Conservation (phyloP, 2,797 vertebrate species). For the Tinamus major region DNA sequence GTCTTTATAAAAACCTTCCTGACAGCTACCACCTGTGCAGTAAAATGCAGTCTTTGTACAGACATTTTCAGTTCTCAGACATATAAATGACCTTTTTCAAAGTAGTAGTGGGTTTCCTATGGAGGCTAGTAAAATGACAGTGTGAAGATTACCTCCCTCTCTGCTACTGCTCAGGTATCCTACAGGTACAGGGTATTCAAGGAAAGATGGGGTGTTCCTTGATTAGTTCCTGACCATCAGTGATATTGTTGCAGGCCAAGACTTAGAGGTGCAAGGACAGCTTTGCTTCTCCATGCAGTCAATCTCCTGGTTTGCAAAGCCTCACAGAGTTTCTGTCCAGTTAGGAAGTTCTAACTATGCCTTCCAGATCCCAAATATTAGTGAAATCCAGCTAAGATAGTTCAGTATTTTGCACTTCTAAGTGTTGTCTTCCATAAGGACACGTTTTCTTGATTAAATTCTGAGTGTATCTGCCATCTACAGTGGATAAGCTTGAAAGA, state of each 20-base stretch:
- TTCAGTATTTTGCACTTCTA: background rate
- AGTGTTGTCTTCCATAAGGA: background rate
- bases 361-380: background rate
- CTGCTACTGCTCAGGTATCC: background rate
- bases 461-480: background rate
- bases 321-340: background rate
- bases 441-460: background rate
- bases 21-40: background rate
- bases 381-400: background rate
- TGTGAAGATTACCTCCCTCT: background rate
- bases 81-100: background rate
- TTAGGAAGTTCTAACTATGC: background rate
- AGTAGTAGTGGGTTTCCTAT: background rate
- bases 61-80: background rate
- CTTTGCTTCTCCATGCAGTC: background rate
- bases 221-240: background rate
- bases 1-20: background rate
- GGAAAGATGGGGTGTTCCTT: background rate
- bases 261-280: background rate
- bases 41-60: background rate
- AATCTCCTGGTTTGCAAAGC: background rate
- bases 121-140: background rate
- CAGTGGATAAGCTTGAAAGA: background rate
- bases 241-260: rapidly evolving
- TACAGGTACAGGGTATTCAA: background rate